A percentile compares a stretch with the other conserved stretches of the same genome.
These are phyloP conservation scores for Cantharis rustica DNA, from an alignment of 2,888 invertebrate species.

Conservation along the genomic window DNA sequence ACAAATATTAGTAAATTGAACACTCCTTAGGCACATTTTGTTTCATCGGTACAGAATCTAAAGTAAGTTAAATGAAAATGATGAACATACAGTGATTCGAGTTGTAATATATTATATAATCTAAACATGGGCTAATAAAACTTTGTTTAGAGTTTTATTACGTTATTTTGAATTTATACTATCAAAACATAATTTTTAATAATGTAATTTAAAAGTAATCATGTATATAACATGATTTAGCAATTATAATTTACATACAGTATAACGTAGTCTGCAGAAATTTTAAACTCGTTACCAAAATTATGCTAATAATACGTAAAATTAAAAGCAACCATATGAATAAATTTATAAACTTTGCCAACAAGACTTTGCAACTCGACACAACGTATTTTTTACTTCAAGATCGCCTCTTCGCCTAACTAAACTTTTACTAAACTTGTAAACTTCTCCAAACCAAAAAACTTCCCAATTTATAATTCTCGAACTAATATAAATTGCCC, in stretches of 20 bases:
- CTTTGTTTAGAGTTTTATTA: neutral
- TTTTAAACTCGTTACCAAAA: neutral
- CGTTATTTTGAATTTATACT: neutral
- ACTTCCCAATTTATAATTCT: conserved; percentile 30
- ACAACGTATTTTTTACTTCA: neutral
- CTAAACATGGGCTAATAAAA: neutral
- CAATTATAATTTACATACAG: neutral
- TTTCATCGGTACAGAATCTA: neutral
- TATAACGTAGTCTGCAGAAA: neutral
- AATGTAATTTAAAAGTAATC: neutral
- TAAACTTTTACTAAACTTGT: conserved; percentile 22
- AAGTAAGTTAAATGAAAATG: neutral
- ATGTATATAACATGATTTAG: neutral
- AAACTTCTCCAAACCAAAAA: conserved; percentile 24
- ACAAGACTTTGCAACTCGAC: neutral
- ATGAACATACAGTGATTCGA: neutral
- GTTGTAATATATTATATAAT: neutral
- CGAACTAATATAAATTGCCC: conserved; percentile 30
- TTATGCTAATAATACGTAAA: neutral
- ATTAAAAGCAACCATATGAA: neutral
- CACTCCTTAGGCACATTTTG: neutral
- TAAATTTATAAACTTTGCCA: neutral
- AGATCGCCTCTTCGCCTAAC: conserved; percentile 18
- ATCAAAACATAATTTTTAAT: neutral
- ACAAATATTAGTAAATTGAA: neutral